phyloP scores from a whole-genome alignment of 2,797 vertebrate genomes.

The Antennarius maculatus region DNA sequence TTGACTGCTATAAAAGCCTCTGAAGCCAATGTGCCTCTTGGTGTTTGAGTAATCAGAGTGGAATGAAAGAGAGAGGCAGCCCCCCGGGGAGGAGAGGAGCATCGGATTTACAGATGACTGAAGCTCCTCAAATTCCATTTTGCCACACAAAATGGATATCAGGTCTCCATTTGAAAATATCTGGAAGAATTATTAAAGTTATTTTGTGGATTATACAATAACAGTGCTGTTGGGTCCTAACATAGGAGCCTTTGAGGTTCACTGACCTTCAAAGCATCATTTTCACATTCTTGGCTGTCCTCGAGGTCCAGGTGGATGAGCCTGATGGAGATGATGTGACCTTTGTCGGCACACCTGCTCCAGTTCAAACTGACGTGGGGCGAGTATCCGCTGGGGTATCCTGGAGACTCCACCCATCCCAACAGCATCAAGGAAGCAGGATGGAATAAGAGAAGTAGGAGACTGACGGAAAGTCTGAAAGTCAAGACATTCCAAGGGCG shows the following conservation, averaged over 20 bases:
- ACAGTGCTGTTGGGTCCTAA: not conserved
- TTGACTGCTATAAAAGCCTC: conserved; percentile 85
- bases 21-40: conserved; percentile 87
- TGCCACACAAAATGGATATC: conserved; percentile 84
- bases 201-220: not conserved
- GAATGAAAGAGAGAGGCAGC: conserved; percentile 84
- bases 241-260: not conserved
- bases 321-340: conserved; percentile 84
- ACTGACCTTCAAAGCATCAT: conserved; percentile 89
- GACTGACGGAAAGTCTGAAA: conserved; percentile 40
- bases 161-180: conserved; percentile 64
- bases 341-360: conserved; percentile 84
- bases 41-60: conserved; percentile 90
- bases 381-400: conserved; percentile 87
- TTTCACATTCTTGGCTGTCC: conserved; percentile 85
- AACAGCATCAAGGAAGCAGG: conserved; percentile 42
- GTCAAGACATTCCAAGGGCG: not conserved
- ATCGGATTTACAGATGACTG: conserved; percentile 71
- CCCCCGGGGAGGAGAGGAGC: conserved; percentile 75
- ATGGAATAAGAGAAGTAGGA: conserved; percentile 59
- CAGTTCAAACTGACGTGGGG: conserved; percentile 81
- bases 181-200: conserved; percentile 40
- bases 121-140: conserved; percentile 65
- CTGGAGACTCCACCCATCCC: conserved; percentile 86
- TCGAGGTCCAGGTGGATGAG: conserved; percentile 92